Percentiles rank a stretch among this genome's conserved stretches.
phyloP scores from a whole-genome alignment of 2,888 invertebrate species.

The Lithosia quadra region DNA sequence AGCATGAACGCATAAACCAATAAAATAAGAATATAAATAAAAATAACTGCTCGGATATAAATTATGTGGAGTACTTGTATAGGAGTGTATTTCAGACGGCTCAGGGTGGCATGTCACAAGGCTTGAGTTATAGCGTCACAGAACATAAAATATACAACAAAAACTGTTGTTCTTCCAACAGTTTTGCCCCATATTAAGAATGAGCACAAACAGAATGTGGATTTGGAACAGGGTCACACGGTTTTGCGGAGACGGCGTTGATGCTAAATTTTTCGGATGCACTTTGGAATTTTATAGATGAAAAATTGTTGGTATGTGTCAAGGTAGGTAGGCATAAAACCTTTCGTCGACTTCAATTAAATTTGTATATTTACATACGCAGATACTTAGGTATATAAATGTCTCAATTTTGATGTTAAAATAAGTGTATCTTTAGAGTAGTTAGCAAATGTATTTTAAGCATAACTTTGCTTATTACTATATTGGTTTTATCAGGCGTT shows the following conservation, averaged over 20 bases:
- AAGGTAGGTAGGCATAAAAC: too few species aligned
- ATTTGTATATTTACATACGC: too few species aligned
- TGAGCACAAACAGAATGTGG: slow-evolving; percentile 85
- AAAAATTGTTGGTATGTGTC: too few species aligned
- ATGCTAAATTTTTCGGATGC: slow-evolving; percentile 25
- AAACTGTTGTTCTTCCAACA: slow-evolving; percentile 87
- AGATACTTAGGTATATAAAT: too few species aligned
- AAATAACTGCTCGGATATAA: slow-evolving; percentile 78
- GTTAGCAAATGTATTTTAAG: background rate
- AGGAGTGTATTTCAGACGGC: slow-evolving; percentile 74
- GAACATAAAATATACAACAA: slow-evolving; percentile 85
- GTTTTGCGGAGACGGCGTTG: slow-evolving; percentile 61
- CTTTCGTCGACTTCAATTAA: too few species aligned
- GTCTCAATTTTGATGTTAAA: too few species aligned
- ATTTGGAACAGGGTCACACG: slow-evolving; percentile 68
- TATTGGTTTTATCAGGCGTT: background rate
- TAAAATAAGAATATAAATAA: slow-evolving; percentile 81
- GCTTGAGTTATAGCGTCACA: slow-evolving; percentile 84
- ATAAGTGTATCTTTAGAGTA: background rate
- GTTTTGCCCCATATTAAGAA: slow-evolving; percentile 87
- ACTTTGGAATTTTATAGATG: background rate
- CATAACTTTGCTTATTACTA: background rate
- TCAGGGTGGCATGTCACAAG: slow-evolving; percentile 77
- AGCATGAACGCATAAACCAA: slow-evolving; percentile 82
- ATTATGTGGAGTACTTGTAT: slow-evolving; percentile 66